These are phyloP conservation scores for Neodiprion lecontei DNA, from an alignment of 1,140 invertebrate genomes.

Conservation along the genomic window DNA sequence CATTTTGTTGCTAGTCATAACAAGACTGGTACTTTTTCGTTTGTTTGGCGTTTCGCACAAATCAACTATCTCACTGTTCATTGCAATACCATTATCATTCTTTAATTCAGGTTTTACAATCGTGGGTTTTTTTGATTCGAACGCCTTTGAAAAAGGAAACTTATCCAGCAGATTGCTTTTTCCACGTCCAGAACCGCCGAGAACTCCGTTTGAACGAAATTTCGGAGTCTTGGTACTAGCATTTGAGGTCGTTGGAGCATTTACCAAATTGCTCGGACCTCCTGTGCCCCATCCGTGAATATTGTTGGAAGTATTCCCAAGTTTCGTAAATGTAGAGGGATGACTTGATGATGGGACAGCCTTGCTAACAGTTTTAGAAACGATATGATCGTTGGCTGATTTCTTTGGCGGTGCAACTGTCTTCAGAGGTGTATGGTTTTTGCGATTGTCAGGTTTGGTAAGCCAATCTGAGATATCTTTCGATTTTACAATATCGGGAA, in stretches of 20 bases:
- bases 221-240: conserved; percentile 15
- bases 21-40: not conserved
- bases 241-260: not conserved
- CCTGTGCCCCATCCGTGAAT: conserved; percentile 45
- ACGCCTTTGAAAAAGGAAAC: conserved; percentile 9
- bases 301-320: conserved; percentile 46
- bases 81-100: not conserved
- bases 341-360: not conserved
- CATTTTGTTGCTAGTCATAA: not conserved
- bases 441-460: conserved; percentile 14
- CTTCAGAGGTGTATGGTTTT: conserved; percentile 2
- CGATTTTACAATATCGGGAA: conserved; percentile 23
- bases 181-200: conserved; percentile 16
- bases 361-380: conserved; percentile 11
- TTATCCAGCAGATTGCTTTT: conserved; percentile 27
- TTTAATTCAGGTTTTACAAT: not conserved
- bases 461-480: conserved; percentile 30
- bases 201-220: conserved; percentile 23
- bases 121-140: not conserved
- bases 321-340: conserved; percentile 32
- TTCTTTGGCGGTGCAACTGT: conserved; percentile 39
- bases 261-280: conserved; percentile 30
- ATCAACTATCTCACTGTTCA: not conserved
- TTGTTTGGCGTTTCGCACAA: not conserved
- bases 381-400: not conserved